A percentile compares a stretch with the other conserved stretches of the same genome.
phyloP scores from a whole-genome alignment of 2,888 invertebrate genomes.

The Agonum fuliginosum region DNA sequence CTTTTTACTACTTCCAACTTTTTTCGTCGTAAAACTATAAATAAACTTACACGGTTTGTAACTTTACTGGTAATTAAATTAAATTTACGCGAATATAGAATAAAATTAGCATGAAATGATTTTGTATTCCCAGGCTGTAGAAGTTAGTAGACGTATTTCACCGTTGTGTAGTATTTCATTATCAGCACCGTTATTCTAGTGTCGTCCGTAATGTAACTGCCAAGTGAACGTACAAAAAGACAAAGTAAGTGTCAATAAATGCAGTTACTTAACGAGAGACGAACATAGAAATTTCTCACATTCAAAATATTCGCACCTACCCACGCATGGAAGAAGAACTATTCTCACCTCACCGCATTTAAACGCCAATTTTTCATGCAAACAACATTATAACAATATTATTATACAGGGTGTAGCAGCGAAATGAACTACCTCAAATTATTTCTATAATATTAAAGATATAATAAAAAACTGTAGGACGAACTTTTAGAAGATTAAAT shows the following conservation, averaged over 20 bases:
- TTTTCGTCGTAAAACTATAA: slow-evolving; percentile 1
- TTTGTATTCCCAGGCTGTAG: slow-evolving; percentile 23
- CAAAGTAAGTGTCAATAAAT: slow-evolving; percentile 53
- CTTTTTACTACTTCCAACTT: slow-evolving; percentile 60
- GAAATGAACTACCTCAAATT: no score
- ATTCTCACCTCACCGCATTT: background rate
- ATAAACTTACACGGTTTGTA: background rate
- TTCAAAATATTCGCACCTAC: slow-evolving; percentile 1
- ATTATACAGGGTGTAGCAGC: no score
- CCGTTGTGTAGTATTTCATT: slow-evolving; percentile 36
- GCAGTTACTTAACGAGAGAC: slow-evolving; percentile 20
- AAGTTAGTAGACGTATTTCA: slow-evolving; percentile 7
- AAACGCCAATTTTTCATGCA: no score
- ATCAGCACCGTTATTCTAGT: slow-evolving; percentile 27
- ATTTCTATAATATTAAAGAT: no score
- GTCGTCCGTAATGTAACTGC: slow-evolving; percentile 43
- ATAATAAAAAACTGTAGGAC: no score
- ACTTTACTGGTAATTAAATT: slow-evolving; percentile 31
- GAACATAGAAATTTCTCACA: slow-evolving; percentile 4
- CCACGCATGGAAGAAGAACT: no score
- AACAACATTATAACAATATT: no score
- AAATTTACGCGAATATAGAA: slow-evolving; percentile 17
- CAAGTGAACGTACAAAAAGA: slow-evolving; percentile 25
- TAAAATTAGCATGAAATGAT: slow-evolving; percentile 21
- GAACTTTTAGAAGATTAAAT: no score